Evolutionary conservation across 2,888 invertebrate genomes (phyloP).

Genomic region (Morinoia aosen): DNA sequence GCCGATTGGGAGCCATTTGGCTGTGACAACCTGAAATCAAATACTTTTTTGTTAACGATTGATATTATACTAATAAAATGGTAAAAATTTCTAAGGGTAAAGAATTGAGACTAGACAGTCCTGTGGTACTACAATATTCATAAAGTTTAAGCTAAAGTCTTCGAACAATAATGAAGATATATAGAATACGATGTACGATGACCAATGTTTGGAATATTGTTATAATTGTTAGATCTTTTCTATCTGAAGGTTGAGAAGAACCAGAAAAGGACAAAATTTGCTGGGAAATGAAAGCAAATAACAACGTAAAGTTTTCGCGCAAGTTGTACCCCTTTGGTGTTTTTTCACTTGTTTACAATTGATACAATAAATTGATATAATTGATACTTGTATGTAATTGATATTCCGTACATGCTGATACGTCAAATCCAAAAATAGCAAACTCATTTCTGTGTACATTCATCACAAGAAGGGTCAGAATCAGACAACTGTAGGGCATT

Average conservation of each 20-base stretch:
- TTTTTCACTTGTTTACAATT: neutral
- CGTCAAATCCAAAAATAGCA: neutral
- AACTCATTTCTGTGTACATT: neutral
- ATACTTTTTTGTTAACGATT: no score
- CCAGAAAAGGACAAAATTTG: neutral
- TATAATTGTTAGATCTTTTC: neutral
- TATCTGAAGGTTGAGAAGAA: neutral
- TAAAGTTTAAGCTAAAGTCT: neutral
- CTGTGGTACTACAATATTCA: neutral
- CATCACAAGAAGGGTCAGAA: neutral
- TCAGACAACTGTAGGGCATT: neutral
- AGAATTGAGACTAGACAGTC: no score
- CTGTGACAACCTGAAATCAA: no score
- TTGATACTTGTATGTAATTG: neutral
- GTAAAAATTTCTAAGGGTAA: no score
- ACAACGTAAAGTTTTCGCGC: no score
- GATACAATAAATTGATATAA: no score
- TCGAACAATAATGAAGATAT: neutral
- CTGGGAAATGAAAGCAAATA: neutral
- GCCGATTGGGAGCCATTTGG: no score
- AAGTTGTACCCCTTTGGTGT: neutral
- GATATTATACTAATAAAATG: no score
- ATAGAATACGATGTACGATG: neutral
- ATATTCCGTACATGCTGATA: neutral
- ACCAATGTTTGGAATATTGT: neutral